These are phyloP conservation scores for Crocallis elinguaria DNA, from an alignment of 2,888 invertebrate species.

Conservation along the genomic window DNA sequence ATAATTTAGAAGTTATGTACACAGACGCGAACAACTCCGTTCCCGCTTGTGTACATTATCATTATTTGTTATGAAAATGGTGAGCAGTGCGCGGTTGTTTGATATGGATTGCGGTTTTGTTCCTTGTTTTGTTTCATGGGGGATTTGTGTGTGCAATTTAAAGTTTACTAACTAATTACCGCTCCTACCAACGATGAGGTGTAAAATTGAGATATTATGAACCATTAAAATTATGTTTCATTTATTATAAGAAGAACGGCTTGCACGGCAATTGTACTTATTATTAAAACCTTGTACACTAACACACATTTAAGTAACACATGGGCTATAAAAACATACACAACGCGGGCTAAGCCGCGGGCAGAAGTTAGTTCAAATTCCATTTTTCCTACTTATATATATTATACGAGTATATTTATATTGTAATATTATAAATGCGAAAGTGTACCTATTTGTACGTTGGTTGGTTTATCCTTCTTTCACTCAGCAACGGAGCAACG, in stretches of 20 bases:
- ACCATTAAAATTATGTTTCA: too few relatives aligned
- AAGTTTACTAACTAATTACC: conserved; percentile 14
- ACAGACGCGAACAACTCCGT: conserved; percentile 30
- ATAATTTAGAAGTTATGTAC: conserved; percentile 38
- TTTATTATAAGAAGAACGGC: too few relatives aligned
- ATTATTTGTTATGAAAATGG: conserved; percentile 42
- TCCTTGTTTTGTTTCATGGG: conserved; percentile 31
- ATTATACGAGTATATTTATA: not conserved
- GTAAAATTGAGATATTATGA: not conserved
- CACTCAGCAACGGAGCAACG: too few relatives aligned
- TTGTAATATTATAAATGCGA: too few relatives aligned
- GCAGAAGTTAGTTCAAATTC: too few relatives aligned
- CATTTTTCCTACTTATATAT: not conserved
- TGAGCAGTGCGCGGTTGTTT: conserved; percentile 28
- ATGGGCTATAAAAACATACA: too few relatives aligned
- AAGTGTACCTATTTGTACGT: too few relatives aligned
- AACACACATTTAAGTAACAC: too few relatives aligned
- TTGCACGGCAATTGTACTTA: too few relatives aligned
- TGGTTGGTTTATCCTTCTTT: too few relatives aligned
- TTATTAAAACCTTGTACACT: too few relatives aligned
- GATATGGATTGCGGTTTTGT: conserved; percentile 36
- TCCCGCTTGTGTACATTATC: conserved; percentile 28
- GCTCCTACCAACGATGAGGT: not conserved
- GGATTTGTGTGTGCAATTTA: conserved; percentile 12
- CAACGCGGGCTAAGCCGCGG: too few relatives aligned